Conservation (phyloP, 1,140 invertebrate genomes). For the Brevipalpus yothersi region DNA sequence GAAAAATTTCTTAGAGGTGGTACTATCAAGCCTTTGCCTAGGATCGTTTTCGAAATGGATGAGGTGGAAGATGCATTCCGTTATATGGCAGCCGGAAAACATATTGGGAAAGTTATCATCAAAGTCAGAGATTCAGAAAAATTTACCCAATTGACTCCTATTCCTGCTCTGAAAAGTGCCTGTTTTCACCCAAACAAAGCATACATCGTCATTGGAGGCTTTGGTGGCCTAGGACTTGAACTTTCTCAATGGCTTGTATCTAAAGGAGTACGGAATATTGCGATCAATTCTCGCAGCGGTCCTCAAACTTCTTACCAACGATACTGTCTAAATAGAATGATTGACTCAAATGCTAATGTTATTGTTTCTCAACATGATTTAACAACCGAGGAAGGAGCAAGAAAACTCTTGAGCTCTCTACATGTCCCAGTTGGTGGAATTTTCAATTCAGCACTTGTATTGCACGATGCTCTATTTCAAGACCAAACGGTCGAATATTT, state of each 20-base stretch:
- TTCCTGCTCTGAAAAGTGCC: conserved; percentile 28
- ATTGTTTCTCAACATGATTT: conserved; percentile 39
- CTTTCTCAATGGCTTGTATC: conserved; percentile 62
- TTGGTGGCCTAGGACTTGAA: conserved; percentile 84
- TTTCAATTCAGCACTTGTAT: conserved; percentile 67
- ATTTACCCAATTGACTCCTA: conserved; percentile 12
- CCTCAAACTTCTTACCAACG: conserved; percentile 60
- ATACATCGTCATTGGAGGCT: conserved; percentile 61
- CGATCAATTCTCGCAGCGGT: conserved; percentile 64
- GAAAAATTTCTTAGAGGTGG: conserved; percentile 54
- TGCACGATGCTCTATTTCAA: conserved; percentile 63
- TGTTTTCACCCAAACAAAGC: conserved; percentile 62
- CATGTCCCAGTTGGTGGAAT: conserved; percentile 61
- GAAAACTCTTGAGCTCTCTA: conserved; percentile 26
- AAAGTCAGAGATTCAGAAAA: conserved; percentile 13
- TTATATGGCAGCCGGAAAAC: conserved; percentile 88
- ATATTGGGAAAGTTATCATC: conserved; percentile 68
- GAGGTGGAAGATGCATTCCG: conserved; percentile 79
- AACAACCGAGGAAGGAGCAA: conserved; percentile 35
- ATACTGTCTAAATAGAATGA: conserved; percentile 20
- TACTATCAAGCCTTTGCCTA: conserved; percentile 53
- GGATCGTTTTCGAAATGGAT: conserved; percentile 50
- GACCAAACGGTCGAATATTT: conserved; percentile 60
- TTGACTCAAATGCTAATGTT: conserved; percentile 44
- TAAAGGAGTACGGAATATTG: conserved; percentile 52